Evolutionary conservation across 2,888 invertebrate genomes (phyloP).

Genomic region (Amiota minor): DNA sequence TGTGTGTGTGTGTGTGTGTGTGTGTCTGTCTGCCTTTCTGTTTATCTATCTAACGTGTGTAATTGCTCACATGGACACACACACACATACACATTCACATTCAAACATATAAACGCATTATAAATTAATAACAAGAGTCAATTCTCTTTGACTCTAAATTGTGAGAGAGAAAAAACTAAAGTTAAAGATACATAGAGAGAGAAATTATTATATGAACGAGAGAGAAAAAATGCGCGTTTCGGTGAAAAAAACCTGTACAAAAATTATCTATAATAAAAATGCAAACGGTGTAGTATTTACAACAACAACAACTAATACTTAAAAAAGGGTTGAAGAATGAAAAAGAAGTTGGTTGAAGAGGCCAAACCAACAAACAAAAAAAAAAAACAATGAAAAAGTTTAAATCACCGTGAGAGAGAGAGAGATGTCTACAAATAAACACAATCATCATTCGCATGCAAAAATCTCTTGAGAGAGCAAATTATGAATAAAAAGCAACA

Average conservation of each 20-base stretch:
- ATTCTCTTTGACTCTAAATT: background rate
- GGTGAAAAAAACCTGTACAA: slow-evolving; percentile 63
- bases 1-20: too few relatives aligned
- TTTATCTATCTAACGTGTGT: background rate
- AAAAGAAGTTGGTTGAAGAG: slow-evolving; percentile 38
- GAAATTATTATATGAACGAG: slow-evolving; percentile 36
- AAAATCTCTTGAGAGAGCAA: slow-evolving; percentile 61
- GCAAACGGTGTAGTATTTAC: slow-evolving; percentile 57
- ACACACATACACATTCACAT: background rate
- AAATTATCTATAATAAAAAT: slow-evolving; percentile 67
- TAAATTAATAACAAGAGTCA: slow-evolving; percentile 18
- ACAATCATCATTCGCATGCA: slow-evolving; percentile 61
- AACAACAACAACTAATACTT: background rate
- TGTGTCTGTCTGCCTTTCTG: too few relatives aligned
- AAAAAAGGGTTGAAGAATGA: slow-evolving; percentile 51
- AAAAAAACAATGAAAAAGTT: background rate
- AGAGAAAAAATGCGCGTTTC: slow-evolving; percentile 63
- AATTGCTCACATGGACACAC: background rate
- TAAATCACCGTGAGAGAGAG: background rate
- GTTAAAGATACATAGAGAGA: slow-evolving; percentile 23
- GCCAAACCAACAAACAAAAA: background rate
- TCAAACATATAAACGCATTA: background rate
- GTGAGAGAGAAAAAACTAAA: background rate
- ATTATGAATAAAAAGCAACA: slow-evolving; percentile 35
- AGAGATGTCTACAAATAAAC: background rate